Evolutionary conservation across 1,140 invertebrate genomes (phyloP), one percentile per base, ranked within the genome.

Genomic region (Steinernema khuongi): DNA sequence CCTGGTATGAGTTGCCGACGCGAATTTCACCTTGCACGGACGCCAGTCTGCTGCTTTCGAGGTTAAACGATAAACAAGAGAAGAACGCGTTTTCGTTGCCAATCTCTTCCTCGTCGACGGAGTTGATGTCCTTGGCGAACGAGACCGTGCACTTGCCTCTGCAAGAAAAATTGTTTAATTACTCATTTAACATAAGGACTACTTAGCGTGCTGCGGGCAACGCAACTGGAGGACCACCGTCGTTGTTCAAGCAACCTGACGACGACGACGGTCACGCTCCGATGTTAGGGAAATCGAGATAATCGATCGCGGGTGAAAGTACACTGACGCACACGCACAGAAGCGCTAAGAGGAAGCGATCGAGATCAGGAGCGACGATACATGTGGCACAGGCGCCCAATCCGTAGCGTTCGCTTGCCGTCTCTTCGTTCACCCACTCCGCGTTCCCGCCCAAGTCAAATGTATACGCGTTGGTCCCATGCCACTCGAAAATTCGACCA

Each of bases 1-100:
- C 93, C 91, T 94, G 93, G 89, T 94, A 93, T 86, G 91, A 92
- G 86, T 92, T 90, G 88, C 94, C 94, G 87, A 95, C 92, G 89
- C 93, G 90, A 87, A 96, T 96, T 89, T 94, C 92, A 86, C 93
- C 92, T 88, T 94, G 93, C 86, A 92, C 93, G 86, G 91, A 89
- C 86, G 91, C 90, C 88, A 91, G 89, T 85, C 89, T 89, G 81
- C 88, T 87, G 73, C 88, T 89, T 82, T 90, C 89, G 41, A 88
- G 88, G 78, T 89, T 90, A 81, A 89, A 90, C 70, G 86, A 87
- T 70, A 89, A 85, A 74, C 89, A 88, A 80, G 87, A 89, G 83
- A 89, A 89, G 78, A 87, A 88, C 19, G 85, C 80, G 79, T 88
- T 87, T 26, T 74, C 70, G 31, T 75, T 32, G 1, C 22, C 28